Conservation (phyloP, 23 tunicate species). For the Trididemnum miniatum region DNA sequence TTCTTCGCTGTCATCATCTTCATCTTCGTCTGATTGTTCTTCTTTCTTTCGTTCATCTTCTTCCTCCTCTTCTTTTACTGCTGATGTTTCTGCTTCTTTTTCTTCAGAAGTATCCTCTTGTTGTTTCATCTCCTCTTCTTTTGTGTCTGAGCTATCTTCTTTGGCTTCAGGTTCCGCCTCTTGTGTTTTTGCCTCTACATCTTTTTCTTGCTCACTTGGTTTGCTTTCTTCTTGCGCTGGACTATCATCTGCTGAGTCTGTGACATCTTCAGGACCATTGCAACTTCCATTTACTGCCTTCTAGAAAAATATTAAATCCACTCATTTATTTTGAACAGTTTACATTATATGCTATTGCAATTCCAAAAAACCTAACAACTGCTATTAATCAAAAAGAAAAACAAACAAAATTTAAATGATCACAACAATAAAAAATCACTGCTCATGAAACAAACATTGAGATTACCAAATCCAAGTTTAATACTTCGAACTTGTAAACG, state of each 20-base stretch:
- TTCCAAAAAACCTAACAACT: no score
- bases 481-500: no score
- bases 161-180: no score
- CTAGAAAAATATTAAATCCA: background rate
- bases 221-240: constrained; percentile 1
- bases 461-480: no score
- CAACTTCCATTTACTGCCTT: constrained; percentile 2
- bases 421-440: no score
- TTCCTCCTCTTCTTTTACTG: constrained; percentile 14
- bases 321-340: no score
- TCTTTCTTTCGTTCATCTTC: constrained; percentile 16
- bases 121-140: background rate
- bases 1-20: constrained; percentile 42
- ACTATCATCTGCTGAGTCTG: background rate
- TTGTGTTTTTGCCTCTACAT: background rate
- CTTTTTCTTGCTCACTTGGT: background rate
- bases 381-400: no score
- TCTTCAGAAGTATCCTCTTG: background rate
- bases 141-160: background rate
- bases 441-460: no score
- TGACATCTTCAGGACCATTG: constrained; percentile 5
- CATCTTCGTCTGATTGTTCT: constrained; percentile 32
- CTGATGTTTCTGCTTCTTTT: background rate
- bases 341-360: no score
- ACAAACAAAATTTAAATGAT: no score